Conservation (phyloP, 2,888 invertebrate species). For the Chloroclystis v-ata region DNA sequence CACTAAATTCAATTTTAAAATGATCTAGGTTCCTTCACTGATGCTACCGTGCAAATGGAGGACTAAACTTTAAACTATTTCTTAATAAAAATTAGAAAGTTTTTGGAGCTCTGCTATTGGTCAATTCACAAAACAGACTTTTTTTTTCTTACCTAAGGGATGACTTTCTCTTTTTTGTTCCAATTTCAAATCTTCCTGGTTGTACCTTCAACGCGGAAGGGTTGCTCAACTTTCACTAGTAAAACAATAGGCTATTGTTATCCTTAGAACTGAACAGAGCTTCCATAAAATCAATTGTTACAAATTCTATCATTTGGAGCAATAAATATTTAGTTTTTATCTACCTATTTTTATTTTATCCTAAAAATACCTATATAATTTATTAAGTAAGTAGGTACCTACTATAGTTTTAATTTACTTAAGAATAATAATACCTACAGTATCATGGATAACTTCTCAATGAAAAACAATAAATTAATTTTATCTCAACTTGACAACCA, state of each 20-base stretch:
- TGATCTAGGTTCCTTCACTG: slow-evolving; percentile 32
- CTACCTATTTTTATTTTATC: too few relatives aligned
- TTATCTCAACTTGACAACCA: too few relatives aligned
- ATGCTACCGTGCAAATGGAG: slow-evolving; percentile 63
- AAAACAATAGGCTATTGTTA: slow-evolving; percentile 53
- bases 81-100: slow-evolving; percentile 70
- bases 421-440: too few relatives aligned
- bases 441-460: too few relatives aligned
- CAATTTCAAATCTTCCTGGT: slow-evolving; percentile 66
- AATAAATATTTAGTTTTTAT: background rate
- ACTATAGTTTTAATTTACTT: too few relatives aligned
- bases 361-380: too few relatives aligned
- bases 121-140: slow-evolving; percentile 48
- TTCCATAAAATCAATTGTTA: slow-evolving; percentile 9
- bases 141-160: slow-evolving; percentile 52
- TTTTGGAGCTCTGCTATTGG: slow-evolving; percentile 55
- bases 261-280: slow-evolving; percentile 4
- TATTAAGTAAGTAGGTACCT: too few relatives aligned
- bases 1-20: background rate
- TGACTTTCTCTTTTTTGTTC: slow-evolving; percentile 76
- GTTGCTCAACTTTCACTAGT: slow-evolving; percentile 64
- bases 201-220: slow-evolving; percentile 65
- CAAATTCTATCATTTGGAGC: background rate
- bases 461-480: too few relatives aligned
- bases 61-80: slow-evolving; percentile 42